phyloP scores from a whole-genome alignment of 2,888 invertebrate genomes.

The Cephalotes varians region DNA sequence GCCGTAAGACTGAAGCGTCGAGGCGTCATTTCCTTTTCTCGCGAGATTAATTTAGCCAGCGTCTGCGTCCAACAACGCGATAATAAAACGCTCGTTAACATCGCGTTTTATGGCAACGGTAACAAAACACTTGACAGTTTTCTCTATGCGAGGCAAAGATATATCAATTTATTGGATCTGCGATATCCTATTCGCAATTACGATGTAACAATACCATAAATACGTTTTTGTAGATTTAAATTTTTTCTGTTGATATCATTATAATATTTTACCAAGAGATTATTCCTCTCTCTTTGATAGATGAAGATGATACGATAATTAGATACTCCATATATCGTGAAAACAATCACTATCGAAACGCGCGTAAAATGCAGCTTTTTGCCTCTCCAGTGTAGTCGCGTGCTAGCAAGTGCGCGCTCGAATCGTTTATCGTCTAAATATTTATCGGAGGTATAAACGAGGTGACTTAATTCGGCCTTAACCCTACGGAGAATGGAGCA shows the following conservation, averaged over 20 bases:
- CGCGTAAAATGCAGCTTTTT: conserved; percentile 54
- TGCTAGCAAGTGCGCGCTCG: conserved; percentile 74
- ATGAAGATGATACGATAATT: neutral
- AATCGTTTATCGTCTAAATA: conserved; percentile 81
- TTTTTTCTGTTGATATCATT: neutral
- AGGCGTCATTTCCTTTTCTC: conserved; percentile 47
- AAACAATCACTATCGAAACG: neutral
- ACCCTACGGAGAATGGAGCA: conserved; percentile 35
- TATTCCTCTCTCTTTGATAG: neutral
- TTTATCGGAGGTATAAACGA: conserved; percentile 80
- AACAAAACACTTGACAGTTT: conserved; percentile 16
- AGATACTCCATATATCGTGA: neutral
- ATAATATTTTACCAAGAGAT: neutral
- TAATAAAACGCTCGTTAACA: conserved; percentile 64
- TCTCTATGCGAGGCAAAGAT: neutral
- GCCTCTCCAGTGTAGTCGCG: conserved; percentile 62
- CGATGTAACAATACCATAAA: neutral
- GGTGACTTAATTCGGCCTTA: conserved; percentile 66
- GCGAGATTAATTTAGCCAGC: conserved; percentile 71
- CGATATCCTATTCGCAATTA: neutral
- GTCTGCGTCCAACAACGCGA: conserved; percentile 8
- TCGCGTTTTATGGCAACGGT: conserved; percentile 4
- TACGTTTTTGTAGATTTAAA: neutral
- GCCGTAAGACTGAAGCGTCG: conserved; percentile 58
- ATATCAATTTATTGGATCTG: neutral